Conservation (phyloP, 2,113 vertebrate genomes). For the Tupaia tana region DNA sequence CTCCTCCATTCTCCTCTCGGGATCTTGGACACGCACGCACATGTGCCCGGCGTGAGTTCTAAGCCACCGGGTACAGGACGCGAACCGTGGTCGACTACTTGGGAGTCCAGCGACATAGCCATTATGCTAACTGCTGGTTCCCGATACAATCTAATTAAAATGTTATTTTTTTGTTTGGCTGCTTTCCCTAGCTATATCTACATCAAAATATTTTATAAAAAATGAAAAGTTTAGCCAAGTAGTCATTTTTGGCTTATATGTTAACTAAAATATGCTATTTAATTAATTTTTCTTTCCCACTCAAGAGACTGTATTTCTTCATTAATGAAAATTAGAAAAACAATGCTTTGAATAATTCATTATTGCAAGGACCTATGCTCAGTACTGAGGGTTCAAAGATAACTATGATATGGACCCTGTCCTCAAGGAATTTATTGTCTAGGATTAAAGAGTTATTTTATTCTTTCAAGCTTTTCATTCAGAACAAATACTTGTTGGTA, state of each 20-base stretch:
- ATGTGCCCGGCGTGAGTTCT: too few species aligned
- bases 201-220: constrained; percentile 30
- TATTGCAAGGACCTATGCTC: neutral
- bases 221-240: neutral
- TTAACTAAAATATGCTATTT: constrained; percentile 21
- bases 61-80: too few species aligned
- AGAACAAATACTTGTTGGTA: constrained; percentile 26
- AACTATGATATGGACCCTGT: neutral
- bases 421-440: neutral
- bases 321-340: neutral
- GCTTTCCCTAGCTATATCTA: neutral
- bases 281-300: neutral
- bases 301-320: constrained; percentile 12
- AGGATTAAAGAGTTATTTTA: constrained; percentile 4
- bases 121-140: too few species aligned
- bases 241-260: neutral
- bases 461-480: constrained; percentile 13
- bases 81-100: too few species aligned
- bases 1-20: too few species aligned
- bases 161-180: constrained; percentile 26
- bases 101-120: too few species aligned
- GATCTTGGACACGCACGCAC: too few species aligned
- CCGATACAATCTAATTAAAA: neutral
- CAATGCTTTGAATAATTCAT: neutral
- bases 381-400: neutral